Base-by-base conservation (phyloP, 53 echinoderm and acorn worm genomes). In the Pentamera pediparva region DNA sequence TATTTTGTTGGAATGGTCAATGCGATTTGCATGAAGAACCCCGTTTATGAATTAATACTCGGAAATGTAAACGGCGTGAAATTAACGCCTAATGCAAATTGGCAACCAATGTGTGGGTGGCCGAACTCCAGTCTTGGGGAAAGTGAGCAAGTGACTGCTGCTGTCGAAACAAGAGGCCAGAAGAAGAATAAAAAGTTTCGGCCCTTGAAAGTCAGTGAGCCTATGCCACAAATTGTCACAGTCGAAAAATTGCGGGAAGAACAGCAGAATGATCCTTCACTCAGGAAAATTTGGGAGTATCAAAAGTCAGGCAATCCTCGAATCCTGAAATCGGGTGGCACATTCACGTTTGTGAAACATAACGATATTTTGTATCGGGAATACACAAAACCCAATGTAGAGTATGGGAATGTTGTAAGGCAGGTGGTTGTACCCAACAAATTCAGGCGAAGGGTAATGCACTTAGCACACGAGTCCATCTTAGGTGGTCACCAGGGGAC, bases 391-490 rank as follows among this genome's bases (percentile, higher is more conserved):
- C n/a, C n/a, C n/a, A n/a, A n/a, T n/a, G n/a, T n/a, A n/a, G n/a
- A n/a, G 35, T 30, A 19, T 69, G 79, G 83, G 19, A 40, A 75
- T 37, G 27, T 41, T 0, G 6, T 75, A 3, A 40, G 21, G 11
- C 87, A 87, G 36, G 26, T 82, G 20, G 78, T 87, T 1, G 75
- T 78, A 22, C 82, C 78, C 1, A 3, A 34, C 5, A 65, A 36
- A 13, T 65, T 78, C 40, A 29, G 87, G 39, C 20, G 3, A 15
- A 40, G 22, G 2, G 83, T 87, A 5, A 73, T 87, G 39, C 40
- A 38, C 27, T 19, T 83, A 10, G 82, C 82, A n/a, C 79, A 87
- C 60, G 87, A 87, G 48, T 74, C 82, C 0, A 79, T 87, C 11
- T 27, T 83, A 3, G 87, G 75, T 13, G 82, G 87, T 2, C 82